phyloP scores from a whole-genome alignment of 2,113 vertebrate species.

The Hymenochirus boettgeri region DNA sequence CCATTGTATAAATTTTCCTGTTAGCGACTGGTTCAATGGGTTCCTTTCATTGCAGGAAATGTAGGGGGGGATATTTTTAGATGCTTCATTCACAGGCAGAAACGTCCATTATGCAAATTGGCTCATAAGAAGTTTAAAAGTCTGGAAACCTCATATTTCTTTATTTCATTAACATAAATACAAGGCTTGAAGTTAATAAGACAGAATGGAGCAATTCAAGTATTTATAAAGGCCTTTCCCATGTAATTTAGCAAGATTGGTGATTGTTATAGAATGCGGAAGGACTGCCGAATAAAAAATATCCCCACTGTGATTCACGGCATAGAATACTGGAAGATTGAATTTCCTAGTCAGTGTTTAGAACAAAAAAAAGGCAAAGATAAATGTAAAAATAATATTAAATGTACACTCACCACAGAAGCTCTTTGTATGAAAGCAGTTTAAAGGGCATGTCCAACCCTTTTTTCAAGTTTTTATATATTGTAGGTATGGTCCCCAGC shows the following conservation, averaged over 20 bases:
- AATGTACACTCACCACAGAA: too few species aligned
- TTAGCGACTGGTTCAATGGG: conserved; percentile 26
- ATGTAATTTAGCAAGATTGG: conserved; percentile 39
- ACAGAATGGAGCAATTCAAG: conserved; percentile 28
- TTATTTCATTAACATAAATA: conserved; percentile 52
- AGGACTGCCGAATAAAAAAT: conserved; percentile 11
- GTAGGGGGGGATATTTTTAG: conserved; percentile 45
- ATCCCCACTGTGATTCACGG: too few species aligned
- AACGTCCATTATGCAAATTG: conserved; percentile 53
- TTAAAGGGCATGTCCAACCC: too few species aligned
- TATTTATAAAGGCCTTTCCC: neutral
- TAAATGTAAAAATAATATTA: too few species aligned
- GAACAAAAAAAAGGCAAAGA: too few species aligned
- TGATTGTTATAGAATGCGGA: conserved; percentile 15
- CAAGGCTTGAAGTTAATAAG: conserved; percentile 31
- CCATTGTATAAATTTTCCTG: too few species aligned
- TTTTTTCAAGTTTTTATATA: too few species aligned
- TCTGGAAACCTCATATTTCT: conserved; percentile 60
- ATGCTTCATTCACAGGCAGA: conserved; percentile 49
- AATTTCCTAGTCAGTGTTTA: too few species aligned
- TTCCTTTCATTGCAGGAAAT: conserved; percentile 16
- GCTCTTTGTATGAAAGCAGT: too few species aligned
- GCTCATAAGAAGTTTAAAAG: conserved; percentile 57
- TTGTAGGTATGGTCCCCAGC: too few species aligned
- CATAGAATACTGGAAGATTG: neutral